A percentile compares a stretch with the other conserved stretches of the same genome.
These are phyloP conservation scores for Lagria hirta DNA, from an alignment of 2,888 invertebrate genomes.

Conservation along the genomic window DNA sequence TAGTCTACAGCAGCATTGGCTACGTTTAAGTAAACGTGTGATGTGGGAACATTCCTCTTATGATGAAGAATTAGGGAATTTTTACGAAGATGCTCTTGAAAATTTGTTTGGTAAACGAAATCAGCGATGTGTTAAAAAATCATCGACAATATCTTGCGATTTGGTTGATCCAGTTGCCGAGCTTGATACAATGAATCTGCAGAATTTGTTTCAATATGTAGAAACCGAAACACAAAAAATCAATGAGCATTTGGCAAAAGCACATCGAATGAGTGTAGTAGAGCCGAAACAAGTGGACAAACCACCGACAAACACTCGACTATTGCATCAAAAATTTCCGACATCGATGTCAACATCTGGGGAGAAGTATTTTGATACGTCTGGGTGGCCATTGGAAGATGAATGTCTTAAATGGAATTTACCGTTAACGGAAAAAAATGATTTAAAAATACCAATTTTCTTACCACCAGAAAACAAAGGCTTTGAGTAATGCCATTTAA, in stretches of 20 bases:
- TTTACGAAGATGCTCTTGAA: constrained; percentile 42
- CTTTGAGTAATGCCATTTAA: constrained; percentile 59
- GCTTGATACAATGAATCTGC: constrained; percentile 55
- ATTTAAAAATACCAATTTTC: constrained; percentile 66
- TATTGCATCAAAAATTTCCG: constrained; percentile 54
- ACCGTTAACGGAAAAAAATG: constrained; percentile 53
- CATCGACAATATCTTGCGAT: constrained; percentile 50
- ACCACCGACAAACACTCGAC: constrained; percentile 32
- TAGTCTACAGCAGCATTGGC: constrained; percentile 62
- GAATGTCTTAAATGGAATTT: constrained; percentile 56
- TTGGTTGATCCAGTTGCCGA: constrained; percentile 50
- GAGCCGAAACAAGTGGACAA: constrained; percentile 16
- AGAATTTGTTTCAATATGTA: constrained; percentile 55
- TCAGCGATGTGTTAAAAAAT: constrained; percentile 52
- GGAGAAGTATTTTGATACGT: constrained; percentile 58
- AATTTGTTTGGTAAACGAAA: constrained; percentile 37
- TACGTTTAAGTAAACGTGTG: constrained; percentile 61
- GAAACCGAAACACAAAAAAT: constrained; percentile 57
- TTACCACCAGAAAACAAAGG: constrained; percentile 79
- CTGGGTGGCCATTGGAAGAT: constrained; percentile 59
- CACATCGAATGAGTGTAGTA: constrained; percentile 21
- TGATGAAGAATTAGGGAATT: constrained; percentile 49
- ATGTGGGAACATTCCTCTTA: constrained; percentile 58
- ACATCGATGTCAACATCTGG: constrained; percentile 56
- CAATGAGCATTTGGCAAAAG: constrained; percentile 52